Base-by-base conservation (phyloP, 2,888 invertebrate species). In the Dasysyrphus albostriatus region DNA sequence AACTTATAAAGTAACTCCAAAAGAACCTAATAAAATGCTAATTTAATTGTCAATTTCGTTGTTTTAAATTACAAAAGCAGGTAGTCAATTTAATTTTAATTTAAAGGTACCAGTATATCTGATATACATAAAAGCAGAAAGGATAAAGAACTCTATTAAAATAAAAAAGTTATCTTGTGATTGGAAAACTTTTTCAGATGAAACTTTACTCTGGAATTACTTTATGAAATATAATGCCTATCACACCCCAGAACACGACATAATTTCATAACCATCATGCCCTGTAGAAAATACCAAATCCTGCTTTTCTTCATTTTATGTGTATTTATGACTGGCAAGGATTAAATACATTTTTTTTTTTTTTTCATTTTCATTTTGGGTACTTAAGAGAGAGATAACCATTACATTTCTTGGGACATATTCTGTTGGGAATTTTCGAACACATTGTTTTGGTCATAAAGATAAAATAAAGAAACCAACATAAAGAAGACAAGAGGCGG, bases 361-460 rank as follows among this genome's bases (percentile, higher is more conserved):
- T 34, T 32, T 14, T 61, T 14, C 81, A 63, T 69, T 83, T 74
- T 83, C 51, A 63, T 69, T 72, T 70, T 72, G 37, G 77, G 65
- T 76, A 65, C 83, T 80, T 72, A 80, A 67, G 75, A 76, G 70
- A 72, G 80, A 80, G 75, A 81, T 76, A 84, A 70, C 72, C 80
- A 81, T 80, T 76, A 81, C 75, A 76, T 75, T 58, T 65, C 54
- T 32, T 34, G 51, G 70, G 63, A 80, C 80, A 76, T 80, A 84
- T 84, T 84, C 81, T 76, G 65, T 81, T 65, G 84, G 81, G 84
- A 76, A 84, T 81, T 84, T 59, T 76, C 58, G 65, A 84, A 72
- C 81, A 84, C 84, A 84, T 80, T 81, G 72, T 83, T 70, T 58
- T 51, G 58, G 70, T 34, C 47, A 84, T 84, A 84, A 84, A 84